Evolutionary conservation across 2,797 vertebrate species (phyloP).

Genomic region (Rhinophrynus dorsalis): DNA sequence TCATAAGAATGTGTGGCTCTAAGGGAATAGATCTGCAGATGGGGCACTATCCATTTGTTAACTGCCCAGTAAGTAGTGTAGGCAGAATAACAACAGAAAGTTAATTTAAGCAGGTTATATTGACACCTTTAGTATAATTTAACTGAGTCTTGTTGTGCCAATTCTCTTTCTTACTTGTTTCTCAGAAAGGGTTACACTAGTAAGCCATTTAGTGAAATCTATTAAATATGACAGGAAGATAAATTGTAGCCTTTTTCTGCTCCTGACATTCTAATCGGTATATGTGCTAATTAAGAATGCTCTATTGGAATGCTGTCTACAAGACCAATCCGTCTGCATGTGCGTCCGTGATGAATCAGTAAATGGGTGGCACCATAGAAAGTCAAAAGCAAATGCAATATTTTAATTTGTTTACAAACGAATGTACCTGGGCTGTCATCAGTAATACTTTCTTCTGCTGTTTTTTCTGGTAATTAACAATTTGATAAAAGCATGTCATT

Average conservation of each 20-base stretch:
- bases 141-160: no score
- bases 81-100: no score
- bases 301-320: conserved; percentile 75
- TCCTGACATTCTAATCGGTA: conserved; percentile 79
- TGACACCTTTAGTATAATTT: no score
- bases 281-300: conserved; percentile 77
- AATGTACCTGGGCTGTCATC: neutral
- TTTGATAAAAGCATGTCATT: neutral
- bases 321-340: conserved; percentile 61
- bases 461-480: neutral
- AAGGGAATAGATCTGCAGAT: no score
- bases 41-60: no score
- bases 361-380: neutral
- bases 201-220: conserved; percentile 65
- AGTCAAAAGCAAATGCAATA: conserved; percentile 44
- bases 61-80: no score
- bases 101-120: no score
- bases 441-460: neutral
- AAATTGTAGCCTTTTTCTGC: conserved; percentile 77
- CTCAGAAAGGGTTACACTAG: conserved; percentile 40
- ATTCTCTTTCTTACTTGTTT: no score
- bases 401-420: conserved; percentile 19
- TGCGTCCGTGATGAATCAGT: conserved; percentile 45
- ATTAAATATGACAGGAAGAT: conserved; percentile 81
- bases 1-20: no score